Base-by-base conservation (phyloP, 2,797 vertebrate species). In the Clarias fuscus region DNA sequence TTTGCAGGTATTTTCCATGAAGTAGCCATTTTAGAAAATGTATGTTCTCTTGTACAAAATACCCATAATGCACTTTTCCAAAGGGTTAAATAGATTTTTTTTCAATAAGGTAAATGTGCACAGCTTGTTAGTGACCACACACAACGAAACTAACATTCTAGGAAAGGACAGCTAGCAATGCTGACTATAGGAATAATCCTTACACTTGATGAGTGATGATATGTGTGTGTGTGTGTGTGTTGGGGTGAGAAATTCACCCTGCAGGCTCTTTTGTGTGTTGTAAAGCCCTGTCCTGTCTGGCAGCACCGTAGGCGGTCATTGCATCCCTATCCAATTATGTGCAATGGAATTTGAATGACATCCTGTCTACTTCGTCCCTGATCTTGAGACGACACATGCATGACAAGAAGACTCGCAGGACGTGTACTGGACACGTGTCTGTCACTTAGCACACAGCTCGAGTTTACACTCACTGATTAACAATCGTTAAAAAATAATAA, bases 261-360 rank as follows among this genome's bases (percentile, higher is more conserved):
- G 76, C 61, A 80, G 88, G 33, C 27, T 68, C 65, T 75, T 88
- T 15, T 37, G 72, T 89, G 17, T 89, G 56, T 80, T 85, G 86
- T 91, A 88, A 85, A 70, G 53, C 75, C 53, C n/a, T 59, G 58
- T 80, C 82, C 84, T 79, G 79, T 90, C 90, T 91, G 90, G 87
- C 89, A 92, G 89, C 84, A 87, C 88, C 86, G 86, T 22, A 88
- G 83, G 88, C 85, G 88, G 79, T 86, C 86, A 87, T 87, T 89
- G 89, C 86, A 90, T 90, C 91, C 33, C 81, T 88, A 90, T 93
- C 88, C 92, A 90, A 93, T 94, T 92, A 93, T 85, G 86, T 27
- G 71, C 93, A 93, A 93, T 93, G 89, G 90, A 86, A 85, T 93
- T 82, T 88, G 90, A 93, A 80, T 20, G 90, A 91, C 93, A 90